Percentiles rank a stretch among this genome's conserved stretches.
These are phyloP conservation scores for Gouania willdenowi DNA, from an alignment of 2,797 vertebrate genomes.

Conservation along the genomic window DNA sequence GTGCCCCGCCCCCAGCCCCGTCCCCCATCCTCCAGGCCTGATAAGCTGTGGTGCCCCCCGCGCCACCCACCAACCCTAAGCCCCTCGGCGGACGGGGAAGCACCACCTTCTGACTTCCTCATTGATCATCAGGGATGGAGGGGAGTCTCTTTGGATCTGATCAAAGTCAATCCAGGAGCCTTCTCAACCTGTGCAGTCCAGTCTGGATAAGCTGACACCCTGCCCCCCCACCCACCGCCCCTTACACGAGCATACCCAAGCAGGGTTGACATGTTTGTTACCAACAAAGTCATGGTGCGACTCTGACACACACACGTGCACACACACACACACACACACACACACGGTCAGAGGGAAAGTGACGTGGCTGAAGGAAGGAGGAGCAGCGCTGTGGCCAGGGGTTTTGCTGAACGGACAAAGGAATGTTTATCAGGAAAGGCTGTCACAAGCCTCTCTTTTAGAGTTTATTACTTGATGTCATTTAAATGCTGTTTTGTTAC, in stretches of 20 bases:
- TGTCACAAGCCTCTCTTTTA: conserved; percentile 54
- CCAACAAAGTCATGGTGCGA: conserved; percentile 27
- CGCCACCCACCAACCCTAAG: conserved; percentile 1
- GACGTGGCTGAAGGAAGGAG: conserved; percentile 34
- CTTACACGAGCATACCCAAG: conserved; percentile 25
- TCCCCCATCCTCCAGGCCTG: conserved; percentile 64
- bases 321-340: conserved; percentile 5
- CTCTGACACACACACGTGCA: conserved; percentile 1
- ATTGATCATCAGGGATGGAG: conserved; percentile 71
- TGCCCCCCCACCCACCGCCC: neutral
- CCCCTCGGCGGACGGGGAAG: conserved; percentile 17
- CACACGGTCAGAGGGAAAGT: conserved; percentile 36
- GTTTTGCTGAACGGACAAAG: conserved; percentile 58
- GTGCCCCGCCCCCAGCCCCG: neutral
- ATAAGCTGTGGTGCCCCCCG: conserved; percentile 69
- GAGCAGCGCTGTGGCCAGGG: conserved; percentile 33
- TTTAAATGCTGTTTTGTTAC: conserved; percentile 75
- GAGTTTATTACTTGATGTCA: conserved; percentile 74
- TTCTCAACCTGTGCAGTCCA: conserved; percentile 75
- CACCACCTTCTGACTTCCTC: conserved; percentile 65
- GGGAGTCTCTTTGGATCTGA: conserved; percentile 56
- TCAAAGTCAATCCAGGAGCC: conserved; percentile 52
- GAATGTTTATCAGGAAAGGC: conserved; percentile 64
- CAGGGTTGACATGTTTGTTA: conserved; percentile 17
- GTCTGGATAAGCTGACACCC: conserved; percentile 74